These are phyloP conservation scores for Gambusia yucatana DNA, from an alignment of 2,797 vertebrate species.

Conservation along the genomic window DNA sequence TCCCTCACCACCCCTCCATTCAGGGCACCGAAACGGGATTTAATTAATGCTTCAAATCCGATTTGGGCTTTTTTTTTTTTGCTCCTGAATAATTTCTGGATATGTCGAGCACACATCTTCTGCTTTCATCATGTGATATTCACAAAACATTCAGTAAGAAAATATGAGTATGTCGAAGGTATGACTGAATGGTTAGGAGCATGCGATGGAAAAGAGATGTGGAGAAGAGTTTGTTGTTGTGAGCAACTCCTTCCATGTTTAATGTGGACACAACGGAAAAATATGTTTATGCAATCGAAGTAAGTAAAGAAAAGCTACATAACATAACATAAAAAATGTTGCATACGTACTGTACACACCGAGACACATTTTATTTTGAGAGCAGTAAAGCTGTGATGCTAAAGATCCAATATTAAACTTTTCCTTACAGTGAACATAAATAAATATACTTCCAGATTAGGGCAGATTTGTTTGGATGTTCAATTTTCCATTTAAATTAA, in stretches of 20 bases:
- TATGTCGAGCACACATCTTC: neutral
- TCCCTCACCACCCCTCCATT: constrained; percentile 8
- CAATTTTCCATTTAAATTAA: neutral
- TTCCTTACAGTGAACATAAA: neutral
- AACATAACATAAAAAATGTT: neutral
- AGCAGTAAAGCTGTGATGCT: neutral
- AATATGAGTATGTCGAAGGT: neutral
- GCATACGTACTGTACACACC: neutral
- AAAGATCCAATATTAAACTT: neutral
- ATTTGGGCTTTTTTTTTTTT: neutral
- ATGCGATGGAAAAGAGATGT: neutral
- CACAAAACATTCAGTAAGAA: no score
- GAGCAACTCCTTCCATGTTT: neutral
- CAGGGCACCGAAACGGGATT: constrained; percentile 12
- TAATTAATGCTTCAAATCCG: neutral
- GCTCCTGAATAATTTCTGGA: neutral
- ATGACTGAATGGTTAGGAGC: neutral
- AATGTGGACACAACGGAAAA: neutral
- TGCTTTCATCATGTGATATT: neutral
- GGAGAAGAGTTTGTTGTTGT: neutral
- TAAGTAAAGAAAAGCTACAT: neutral
- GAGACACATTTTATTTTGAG: neutral
- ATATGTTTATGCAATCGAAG: neutral
- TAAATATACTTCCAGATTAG: neutral
- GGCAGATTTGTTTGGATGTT: neutral